Percentiles rank a stretch among this genome's conserved stretches.
Evolutionary conservation across 2,888 invertebrate genomes (phyloP).

Genomic region (Scaptomyza reducta): DNA sequence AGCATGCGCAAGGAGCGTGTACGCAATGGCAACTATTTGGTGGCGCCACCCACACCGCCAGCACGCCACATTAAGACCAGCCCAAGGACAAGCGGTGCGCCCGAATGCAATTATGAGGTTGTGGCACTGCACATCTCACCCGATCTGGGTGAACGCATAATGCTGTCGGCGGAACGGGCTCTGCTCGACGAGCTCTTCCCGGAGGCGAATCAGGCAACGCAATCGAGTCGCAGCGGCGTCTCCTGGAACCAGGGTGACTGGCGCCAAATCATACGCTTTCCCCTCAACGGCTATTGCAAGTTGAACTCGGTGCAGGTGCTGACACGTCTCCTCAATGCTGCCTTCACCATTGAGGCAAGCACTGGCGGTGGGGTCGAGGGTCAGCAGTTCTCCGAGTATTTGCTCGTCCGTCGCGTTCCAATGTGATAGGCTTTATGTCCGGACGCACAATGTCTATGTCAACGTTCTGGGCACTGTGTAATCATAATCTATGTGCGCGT

Average conservation of each 20-base stretch:
- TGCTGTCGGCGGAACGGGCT: constrained; percentile 91
- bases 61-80: constrained; percentile 80
- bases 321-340: constrained; percentile 91
- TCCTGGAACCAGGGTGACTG: constrained; percentile 93
- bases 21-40: constrained; percentile 86
- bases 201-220: constrained; percentile 90
- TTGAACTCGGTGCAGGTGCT: constrained; percentile 94
- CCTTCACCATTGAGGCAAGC: constrained; percentile 91
- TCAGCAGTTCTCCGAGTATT: constrained; percentile 95
- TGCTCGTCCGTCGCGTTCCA: constrained; percentile 88
- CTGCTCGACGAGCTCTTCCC: constrained; percentile 91
- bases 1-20: constrained; percentile 89
- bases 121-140: constrained; percentile 91
- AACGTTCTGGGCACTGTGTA: constrained; percentile 46
- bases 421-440: constrained; percentile 82
- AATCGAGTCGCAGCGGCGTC: constrained; percentile 91
- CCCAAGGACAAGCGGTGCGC: constrained; percentile 73
- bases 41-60: constrained; percentile 84
- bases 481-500: constrained; percentile 68
- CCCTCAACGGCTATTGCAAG: constrained; percentile 94
- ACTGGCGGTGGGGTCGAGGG: constrained; percentile 95
- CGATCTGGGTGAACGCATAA: constrained; percentile 90
- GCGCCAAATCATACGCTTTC: constrained; percentile 92
- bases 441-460: constrained; percentile 27
- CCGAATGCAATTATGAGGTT: constrained; percentile 89